Conservation (phyloP, 2,797 vertebrate species). For the Diceros bicornis region DNA sequence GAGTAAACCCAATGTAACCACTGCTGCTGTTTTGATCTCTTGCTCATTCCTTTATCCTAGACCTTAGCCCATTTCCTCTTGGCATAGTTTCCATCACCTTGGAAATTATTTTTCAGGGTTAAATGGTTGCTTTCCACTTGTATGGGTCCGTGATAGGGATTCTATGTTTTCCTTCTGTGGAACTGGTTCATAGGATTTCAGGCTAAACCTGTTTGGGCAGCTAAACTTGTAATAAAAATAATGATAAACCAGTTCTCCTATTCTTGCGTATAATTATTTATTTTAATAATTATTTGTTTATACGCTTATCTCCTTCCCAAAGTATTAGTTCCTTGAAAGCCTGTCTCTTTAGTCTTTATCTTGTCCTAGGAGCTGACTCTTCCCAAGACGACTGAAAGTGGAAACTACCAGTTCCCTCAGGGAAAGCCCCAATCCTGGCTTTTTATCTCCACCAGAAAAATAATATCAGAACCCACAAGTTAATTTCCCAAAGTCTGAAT, state of each 20-base stretch:
- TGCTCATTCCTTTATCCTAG: neutral
- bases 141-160: slow-evolving; percentile 33
- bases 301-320: slow-evolving; percentile 52
- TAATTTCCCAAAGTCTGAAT: neutral
- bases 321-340: slow-evolving; percentile 65
- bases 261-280: slow-evolving; percentile 68
- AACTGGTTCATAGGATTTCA: slow-evolving; percentile 63
- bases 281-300: slow-evolving; percentile 75
- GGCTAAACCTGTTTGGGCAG: slow-evolving; percentile 67
- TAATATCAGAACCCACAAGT: neutral
- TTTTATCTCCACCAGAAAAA: slow-evolving; percentile 45
- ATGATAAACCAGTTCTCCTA: slow-evolving; percentile 29
- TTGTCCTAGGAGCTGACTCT: slow-evolving; percentile 6
- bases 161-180: slow-evolving; percentile 21
- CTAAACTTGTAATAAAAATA: slow-evolving; percentile 60
- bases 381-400: neutral
- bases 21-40: neutral
- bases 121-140: slow-evolving; percentile 21
- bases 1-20: neutral
- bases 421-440: neutral
- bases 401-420: neutral
- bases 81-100: neutral
- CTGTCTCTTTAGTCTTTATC: slow-evolving; percentile 49
- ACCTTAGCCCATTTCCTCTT: slow-evolving; percentile 15
- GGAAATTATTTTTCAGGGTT: slow-evolving; percentile 54